Evolutionary conservation across 2,113 vertebrate genomes (phyloP), one percentile per base, ranked within the genome.

Genomic region (Chrysemys picta): DNA sequence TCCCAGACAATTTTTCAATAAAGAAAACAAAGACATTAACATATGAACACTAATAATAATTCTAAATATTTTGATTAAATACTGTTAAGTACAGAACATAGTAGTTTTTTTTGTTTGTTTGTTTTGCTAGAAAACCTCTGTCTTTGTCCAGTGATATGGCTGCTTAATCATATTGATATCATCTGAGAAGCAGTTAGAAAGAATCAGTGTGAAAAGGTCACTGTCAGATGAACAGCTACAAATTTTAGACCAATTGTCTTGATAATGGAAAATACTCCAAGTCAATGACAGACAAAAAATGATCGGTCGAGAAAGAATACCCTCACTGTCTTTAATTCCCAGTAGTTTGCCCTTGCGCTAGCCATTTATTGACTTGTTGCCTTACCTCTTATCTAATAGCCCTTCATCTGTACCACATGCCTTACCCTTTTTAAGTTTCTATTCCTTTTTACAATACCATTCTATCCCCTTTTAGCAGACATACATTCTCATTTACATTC

Each of bases 141-240:
- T 88, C 25, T 87, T 88, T 69, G 85, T 92, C 92, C 96, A 95
- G 85, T 84, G 91, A 95, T 95, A 94, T 96, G 78, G 80, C 93
- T 89, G 76, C 88, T 87, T 95, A 90, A 96, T 95, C 94, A 86
- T 88, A 97, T 94, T 93, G 95, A 95, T 97, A 94, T 94, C 82
- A 93, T 96, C 89, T 91, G 83, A 87, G 89, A 95, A 94, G 91
- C 89, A 96, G 88, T 94, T 93, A 91, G 86, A 87, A 94, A 94
- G 92, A 96, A 92, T 96, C 95, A 69, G 85, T 95, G 93, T 91
- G 86, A 93, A 96, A 96, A 97, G 95, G 93, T 95, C 84, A 91
- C 52, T 75, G 89, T 89, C 87, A 95, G 62, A 88, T 85, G 75
- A 96, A 94, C 84, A 87, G 69, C 86, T 94, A 52, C 80, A 91